Base-by-base conservation (phyloP, 2,797 vertebrate species). In the Harpagifer antarcticus region DNA sequence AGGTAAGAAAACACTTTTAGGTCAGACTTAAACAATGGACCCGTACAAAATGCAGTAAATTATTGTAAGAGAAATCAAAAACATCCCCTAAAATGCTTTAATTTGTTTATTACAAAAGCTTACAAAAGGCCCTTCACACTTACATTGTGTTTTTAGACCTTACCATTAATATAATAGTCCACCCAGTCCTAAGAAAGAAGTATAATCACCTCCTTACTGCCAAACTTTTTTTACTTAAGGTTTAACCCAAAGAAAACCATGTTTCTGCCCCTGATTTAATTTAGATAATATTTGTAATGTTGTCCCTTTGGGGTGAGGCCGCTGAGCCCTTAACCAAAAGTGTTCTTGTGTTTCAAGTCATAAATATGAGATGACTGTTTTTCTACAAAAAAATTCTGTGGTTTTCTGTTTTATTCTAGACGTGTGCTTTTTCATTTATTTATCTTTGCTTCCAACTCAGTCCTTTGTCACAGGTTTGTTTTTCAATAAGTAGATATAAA, bases 241-340 rank as follows among this genome's bases (percentile, higher is more conserved):
- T 68, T 79, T 33, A 47, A 72, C 63, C 63, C 42, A 60, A 42
- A 57, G 55, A 63, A 68, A 52, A 9, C 27, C 2, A 10, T 16
- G 23, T 45, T 52, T 63, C 44, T 61, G 49, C 20, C 7, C 43
- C 55, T 52, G n/a, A 11, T 9, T 50, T 50, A 19, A 50, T 12
- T 50, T 50, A 52, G 17, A 3, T 4, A 45, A 15, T 31, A 3
- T 19, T 66, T 55, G 20, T 54, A 3, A 44, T 56, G 42, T 44
- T 12, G 59, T 12, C 9, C 40, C 40, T 73, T 13, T 44, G 43
- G 14, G 60, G 19, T 59, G 10, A 33, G 40, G 12, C 52, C 23
- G 6, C 17, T n/a, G 14, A 44, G 47, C 20, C 15, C n/a, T 48
- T 50, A 8, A 49, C 13, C 47, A 27, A 16, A 54, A 0, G 1